These are phyloP conservation scores for Lipophrys pholis DNA, from an alignment of 2,113 vertebrate genomes.

Conservation along the genomic window DNA sequence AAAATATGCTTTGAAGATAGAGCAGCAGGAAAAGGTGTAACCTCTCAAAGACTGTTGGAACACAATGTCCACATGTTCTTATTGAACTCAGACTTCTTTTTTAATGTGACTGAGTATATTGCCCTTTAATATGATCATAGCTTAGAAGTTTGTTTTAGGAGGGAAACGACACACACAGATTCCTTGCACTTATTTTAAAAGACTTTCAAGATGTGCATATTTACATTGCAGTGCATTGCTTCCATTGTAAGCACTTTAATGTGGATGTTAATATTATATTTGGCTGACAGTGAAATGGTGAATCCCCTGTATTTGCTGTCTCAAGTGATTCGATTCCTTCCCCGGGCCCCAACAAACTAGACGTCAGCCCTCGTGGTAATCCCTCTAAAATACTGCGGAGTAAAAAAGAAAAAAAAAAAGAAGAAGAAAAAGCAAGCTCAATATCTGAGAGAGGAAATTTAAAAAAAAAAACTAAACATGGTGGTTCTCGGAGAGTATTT, in stretches of 20 bases:
- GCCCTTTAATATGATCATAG: too few species aligned
- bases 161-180: too few species aligned
- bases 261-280: slow-evolving; percentile 7
- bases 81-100: too few species aligned
- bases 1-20: too few species aligned
- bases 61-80: too few species aligned
- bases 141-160: too few species aligned
- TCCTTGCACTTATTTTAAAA: not conserved
- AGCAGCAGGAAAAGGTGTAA: too few species aligned
- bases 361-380: slow-evolving; percentile 39
- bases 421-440: too few species aligned
- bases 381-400: slow-evolving; percentile 27
- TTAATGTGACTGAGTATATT: too few species aligned
- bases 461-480: slow-evolving; percentile 5
- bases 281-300: not conserved
- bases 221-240: not conserved
- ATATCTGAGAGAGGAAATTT: not conserved
- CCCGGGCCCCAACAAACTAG: slow-evolving; percentile 8
- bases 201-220: not conserved
- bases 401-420: not conserved
- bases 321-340: slow-evolving; percentile 21
- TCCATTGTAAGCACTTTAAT: not conserved
- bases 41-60: too few species aligned
- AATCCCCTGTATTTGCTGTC: slow-evolving; percentile 5
- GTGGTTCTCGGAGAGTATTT: slow-evolving; percentile 29